Base-by-base conservation (phyloP, 2,888 invertebrate species). In the Trichogramma evanescens region DNA sequence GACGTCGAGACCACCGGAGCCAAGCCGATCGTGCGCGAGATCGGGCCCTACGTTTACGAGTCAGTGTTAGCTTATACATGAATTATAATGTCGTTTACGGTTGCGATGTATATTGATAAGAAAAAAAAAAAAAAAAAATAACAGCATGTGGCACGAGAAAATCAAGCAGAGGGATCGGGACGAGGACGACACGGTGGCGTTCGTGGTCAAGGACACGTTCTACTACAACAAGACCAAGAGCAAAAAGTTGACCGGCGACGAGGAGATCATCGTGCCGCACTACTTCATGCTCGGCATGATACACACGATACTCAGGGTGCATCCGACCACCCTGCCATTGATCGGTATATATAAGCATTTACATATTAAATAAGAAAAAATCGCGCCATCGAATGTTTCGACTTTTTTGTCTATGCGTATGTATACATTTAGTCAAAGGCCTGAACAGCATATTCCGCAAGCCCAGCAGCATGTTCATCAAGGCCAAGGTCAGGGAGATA, bases 41-140 rank as follows among this genome's bases (percentile, higher is more conserved):
- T 91, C 3, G 93, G 93, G 43, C 93, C 93, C 0, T 93, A 83
- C 75, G 85, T 87, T 69, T 93, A 90, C 76, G 88, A 89, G 93
- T 93, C 80, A 84, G 86, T 82, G 49, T 41, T 40, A 6, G 7
- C 13, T 13, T 13, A 13, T 13, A 13, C 13, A 13, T 2, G 13
- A 13, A 13, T 13, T 13, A 13, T 13, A 13, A 13, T 2, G 2
- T 13, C 1, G 2, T 13, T 13, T 13, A 1, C 13, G 13, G 13
- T 13, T 2, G 13, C 13, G 13, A 13, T 13, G 13, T 13, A 13
- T 13, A 13, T 13, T 13, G 13, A 13, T 13, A 2, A 13, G 13
- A 13, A 13, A 13, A 13, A n/a, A n/a, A n/a, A 10, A 13, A 10
- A 5, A 9, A 10, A 3, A 46, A 5, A 46, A 46, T n/a, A 45